Evolutionary conservation across 2,113 vertebrate genomes (phyloP).

Genomic region (Riparia riparia): DNA sequence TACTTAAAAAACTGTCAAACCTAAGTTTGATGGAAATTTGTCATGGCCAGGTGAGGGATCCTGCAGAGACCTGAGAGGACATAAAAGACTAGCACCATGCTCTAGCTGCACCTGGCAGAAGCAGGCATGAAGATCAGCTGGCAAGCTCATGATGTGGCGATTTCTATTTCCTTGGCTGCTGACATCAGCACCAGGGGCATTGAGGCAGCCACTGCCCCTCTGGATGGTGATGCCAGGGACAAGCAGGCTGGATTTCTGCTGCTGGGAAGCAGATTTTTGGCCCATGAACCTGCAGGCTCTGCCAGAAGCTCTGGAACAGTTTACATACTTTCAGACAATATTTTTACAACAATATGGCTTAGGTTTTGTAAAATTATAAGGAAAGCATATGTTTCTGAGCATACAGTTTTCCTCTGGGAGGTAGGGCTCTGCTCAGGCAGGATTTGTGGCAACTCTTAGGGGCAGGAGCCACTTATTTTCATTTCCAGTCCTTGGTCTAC

Average conservation of each 20-base stretch:
- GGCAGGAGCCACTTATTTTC: not conserved
- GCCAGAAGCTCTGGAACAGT: constrained; percentile 1
- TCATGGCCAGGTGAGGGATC: not conserved
- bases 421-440: not conserved
- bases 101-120: not conserved
- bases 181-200: rapidly evolving
- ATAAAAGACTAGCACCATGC: rapidly evolving
- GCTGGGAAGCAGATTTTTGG: not conserved
- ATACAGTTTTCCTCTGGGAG: not conserved
- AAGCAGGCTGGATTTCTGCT: not conserved
- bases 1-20: not conserved
- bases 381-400: rapidly evolving
- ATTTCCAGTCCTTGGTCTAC: not conserved
- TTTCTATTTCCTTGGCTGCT: not conserved
- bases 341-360: not conserved
- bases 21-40: not conserved
- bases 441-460: not conserved
- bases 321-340: not conserved
- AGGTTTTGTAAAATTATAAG: not conserved
- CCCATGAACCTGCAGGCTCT: not conserved
- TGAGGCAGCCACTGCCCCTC: rapidly evolving
- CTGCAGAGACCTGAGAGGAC: not conserved
- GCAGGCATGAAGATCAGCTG: not conserved
- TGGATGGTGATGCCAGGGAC: not conserved
- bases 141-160: not conserved